Conservation (phyloP, 1,140 invertebrate species). For the Euglossa dilemma region DNA sequence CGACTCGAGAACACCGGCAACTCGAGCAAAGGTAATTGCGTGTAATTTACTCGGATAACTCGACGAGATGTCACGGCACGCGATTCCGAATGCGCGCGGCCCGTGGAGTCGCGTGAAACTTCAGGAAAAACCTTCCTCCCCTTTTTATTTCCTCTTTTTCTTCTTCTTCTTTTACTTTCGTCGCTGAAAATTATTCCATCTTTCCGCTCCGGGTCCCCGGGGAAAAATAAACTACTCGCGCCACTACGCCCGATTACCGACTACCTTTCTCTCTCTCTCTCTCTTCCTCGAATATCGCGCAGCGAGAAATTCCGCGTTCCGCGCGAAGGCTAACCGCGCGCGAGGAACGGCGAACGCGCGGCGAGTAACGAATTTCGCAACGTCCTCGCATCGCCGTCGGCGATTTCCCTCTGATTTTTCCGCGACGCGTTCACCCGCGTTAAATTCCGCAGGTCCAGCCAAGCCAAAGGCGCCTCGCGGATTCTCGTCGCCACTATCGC, state of each 20-base stretch:
- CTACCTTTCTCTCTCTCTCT: background rate
- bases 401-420: background rate
- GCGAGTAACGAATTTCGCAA: background rate
- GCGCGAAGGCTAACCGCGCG: no score
- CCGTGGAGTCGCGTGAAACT: background rate
- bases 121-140: background rate
- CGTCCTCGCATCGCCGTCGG: no score
- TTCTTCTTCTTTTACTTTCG: background rate
- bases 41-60: slow-evolving; percentile 49
- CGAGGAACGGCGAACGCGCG: background rate
- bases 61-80: slow-evolving; percentile 51
- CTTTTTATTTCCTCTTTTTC: background rate
- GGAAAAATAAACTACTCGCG: background rate
- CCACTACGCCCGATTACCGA: no score
- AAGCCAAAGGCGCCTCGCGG: background rate
- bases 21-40: slow-evolving; percentile 42
- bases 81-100: slow-evolving; percentile 21
- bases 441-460: background rate
- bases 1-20: slow-evolving; percentile 25
- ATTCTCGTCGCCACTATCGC: background rate
- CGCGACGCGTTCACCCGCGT: background rate
- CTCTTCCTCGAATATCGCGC: no score
- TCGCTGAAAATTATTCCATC: background rate
- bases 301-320: no score
- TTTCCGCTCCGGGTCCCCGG: background rate